These are phyloP conservation scores for Polypterus senegalus DNA, from an alignment of 2,113 vertebrate genomes.

Conservation along the genomic window DNA sequence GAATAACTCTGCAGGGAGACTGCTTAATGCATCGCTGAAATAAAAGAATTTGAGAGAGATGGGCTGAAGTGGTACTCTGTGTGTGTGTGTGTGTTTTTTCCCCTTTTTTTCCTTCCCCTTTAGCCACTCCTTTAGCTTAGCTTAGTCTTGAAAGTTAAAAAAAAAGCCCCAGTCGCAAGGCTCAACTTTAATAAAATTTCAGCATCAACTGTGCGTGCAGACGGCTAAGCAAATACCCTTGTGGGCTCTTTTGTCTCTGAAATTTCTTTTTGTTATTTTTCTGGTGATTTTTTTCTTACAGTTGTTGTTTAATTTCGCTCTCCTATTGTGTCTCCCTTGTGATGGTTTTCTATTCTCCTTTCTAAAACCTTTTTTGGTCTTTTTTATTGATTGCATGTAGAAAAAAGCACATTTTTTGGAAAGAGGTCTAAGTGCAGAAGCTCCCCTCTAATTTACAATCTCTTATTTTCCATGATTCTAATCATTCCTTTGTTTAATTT, in stretches of 20 bases:
- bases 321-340: constrained; percentile 39
- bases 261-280: constrained; percentile 65
- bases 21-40: constrained; percentile 99
- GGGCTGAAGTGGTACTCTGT: constrained; percentile 73
- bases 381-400: constrained; percentile 5
- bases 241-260: constrained; percentile 52
- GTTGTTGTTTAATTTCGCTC: constrained; percentile 31
- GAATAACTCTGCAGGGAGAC: constrained; percentile 95
- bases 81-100: constrained; percentile 25
- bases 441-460: too few species aligned
- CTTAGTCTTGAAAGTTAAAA: constrained; percentile 72
- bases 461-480: too few species aligned
- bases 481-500: too few species aligned
- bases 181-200: constrained; percentile 89
- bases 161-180: constrained; percentile 68
- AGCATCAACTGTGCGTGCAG: constrained; percentile 74
- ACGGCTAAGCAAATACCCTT: constrained; percentile 59
- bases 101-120: constrained; percentile 39
- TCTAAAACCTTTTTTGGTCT: constrained; percentile 19
- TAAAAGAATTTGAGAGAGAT: constrained; percentile 98
- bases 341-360: constrained; percentile 38
- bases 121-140: constrained; percentile 86
- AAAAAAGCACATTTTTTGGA: too few species aligned
- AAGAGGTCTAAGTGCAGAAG: too few species aligned
- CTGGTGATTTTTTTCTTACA: constrained; percentile 57